Evolutionary conservation across 2,113 vertebrate species (phyloP).

Genomic region (Cyrtonyx montezumae): DNA sequence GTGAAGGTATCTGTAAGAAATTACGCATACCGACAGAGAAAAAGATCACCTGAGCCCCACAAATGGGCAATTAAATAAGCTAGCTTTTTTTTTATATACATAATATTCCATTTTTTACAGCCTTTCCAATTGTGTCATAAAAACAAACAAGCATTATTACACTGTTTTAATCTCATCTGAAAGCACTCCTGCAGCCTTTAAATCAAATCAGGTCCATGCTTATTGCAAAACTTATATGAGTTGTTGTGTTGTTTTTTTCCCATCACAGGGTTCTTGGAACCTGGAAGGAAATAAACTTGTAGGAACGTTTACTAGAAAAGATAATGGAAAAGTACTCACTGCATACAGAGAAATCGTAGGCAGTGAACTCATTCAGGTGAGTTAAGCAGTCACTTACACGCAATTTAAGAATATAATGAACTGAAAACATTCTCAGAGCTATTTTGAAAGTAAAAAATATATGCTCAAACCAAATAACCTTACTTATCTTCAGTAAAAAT

Average conservation of each 20-base stretch:
- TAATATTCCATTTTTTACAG: neutral
- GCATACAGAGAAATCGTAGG: slow-evolving; percentile 78
- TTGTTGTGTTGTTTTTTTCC: neutral
- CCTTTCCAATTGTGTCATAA: neutral
- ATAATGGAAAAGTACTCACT: slow-evolving; percentile 85
- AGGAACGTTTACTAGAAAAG: slow-evolving; percentile 85
- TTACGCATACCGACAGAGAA: neutral
- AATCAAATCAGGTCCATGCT: neutral
- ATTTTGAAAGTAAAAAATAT: neutral
- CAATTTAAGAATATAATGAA: neutral
- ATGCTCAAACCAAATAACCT: neutral
- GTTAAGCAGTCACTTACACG: neutral
- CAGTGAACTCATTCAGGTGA: slow-evolving; percentile 88
- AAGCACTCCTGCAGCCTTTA: neutral
- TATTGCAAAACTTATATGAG: neutral
- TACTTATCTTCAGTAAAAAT: neutral
- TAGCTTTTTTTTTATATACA: neutral
- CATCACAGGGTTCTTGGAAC: slow-evolving; percentile 83
- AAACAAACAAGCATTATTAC: neutral
- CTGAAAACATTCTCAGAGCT: neutral
- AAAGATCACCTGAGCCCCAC: neutral
- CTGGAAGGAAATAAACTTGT: slow-evolving; percentile 81
- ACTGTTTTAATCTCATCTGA: neutral
- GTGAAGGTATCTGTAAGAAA: neutral
- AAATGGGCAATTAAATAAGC: neutral